These are phyloP conservation scores for Microcebus griseorufus DNA, from an alignment of 2,113 vertebrate species.

Conservation along the genomic window DNA sequence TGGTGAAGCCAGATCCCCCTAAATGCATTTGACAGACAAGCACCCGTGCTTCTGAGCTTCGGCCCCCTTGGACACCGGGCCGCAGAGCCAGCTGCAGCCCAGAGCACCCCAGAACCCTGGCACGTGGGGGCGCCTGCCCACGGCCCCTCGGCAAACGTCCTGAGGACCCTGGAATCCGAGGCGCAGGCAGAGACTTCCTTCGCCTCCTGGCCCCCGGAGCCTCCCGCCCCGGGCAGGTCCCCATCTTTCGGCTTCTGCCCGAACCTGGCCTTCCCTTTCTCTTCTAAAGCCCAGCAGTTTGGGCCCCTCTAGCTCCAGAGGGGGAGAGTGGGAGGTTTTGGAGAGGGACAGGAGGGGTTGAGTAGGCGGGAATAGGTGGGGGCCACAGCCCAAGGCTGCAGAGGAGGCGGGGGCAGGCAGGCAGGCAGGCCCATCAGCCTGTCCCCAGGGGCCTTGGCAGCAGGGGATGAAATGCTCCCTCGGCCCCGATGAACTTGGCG, in stretches of 20 bases:
- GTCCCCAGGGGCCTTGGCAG: slow-evolving; percentile 58
- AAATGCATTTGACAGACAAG: neutral
- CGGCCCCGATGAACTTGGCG: neutral
- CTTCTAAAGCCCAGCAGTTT: neutral
- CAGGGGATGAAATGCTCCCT: slow-evolving; percentile 38
- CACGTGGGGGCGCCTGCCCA: neutral
- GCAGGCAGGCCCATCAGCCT: slow-evolving; percentile 55
- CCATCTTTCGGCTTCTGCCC: neutral
- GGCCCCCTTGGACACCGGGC: neutral
- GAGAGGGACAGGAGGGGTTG: neutral
- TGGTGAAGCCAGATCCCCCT: neutral
- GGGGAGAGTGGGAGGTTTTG: neutral
- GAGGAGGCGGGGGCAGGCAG: neutral
- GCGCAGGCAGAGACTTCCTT: neutral
- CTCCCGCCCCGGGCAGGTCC: neutral
- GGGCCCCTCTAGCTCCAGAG: neutral
- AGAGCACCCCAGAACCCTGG: neutral
- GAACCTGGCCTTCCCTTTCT: neutral
- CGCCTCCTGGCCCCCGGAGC: neutral
- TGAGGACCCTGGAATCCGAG: neutral
- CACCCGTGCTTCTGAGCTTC: neutral
- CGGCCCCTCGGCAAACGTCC: neutral
- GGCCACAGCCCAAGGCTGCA: neutral
- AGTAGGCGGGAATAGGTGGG: neutral
- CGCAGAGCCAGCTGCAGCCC: neutral